Evolutionary conservation across 1,140 invertebrate genomes (phyloP), one percentile per base, ranked within the genome.

Genomic region (Leptinotarsa undecemlineata): DNA sequence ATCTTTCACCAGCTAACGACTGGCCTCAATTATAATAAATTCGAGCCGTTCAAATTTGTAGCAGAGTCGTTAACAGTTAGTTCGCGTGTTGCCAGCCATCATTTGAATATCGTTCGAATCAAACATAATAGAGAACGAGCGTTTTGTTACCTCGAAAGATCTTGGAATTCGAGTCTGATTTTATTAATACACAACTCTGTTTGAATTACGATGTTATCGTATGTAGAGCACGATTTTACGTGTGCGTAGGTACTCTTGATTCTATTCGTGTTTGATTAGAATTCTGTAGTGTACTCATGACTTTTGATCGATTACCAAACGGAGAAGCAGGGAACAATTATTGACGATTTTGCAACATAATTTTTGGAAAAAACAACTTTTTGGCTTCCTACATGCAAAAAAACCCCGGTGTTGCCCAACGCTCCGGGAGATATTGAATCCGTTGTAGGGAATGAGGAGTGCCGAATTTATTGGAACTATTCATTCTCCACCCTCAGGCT

Each of bases 61-160:
- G 21, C 20, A 5, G 26, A 60, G 48, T 71, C 51, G 76, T 75
- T 77, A 77, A 77, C 76, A 75, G 73, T 77, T 75, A 66, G 73
- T 75, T 77, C 70, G 76, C 76, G 76, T 77, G 76, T 64, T 71
- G 20, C 42, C 66, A 20, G 62, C 19, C 57, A 63, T 69, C 23
- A 77, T 77, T 77, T 77, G 76, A 77, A 77, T 77, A 77, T 77
- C 76, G 71, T 67, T 57, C 73, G 71, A 76, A 77, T 77, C 76
- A 74, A 74, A 71, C 76, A 77, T 75, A 57, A 77, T 75, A 77
- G 48, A 47, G n/a, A 77, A 61, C 76, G 61, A 60, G 67, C 76
- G 73, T 77, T 77, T 77, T 77, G 76, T 77, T 71, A 48, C 57
- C n/a, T 20, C 20, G 21, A 60, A 51, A 71, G 26, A 71, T 71